Conservation (phyloP, 2,888 invertebrate genomes). For the Mesorhabditis belari region DNA sequence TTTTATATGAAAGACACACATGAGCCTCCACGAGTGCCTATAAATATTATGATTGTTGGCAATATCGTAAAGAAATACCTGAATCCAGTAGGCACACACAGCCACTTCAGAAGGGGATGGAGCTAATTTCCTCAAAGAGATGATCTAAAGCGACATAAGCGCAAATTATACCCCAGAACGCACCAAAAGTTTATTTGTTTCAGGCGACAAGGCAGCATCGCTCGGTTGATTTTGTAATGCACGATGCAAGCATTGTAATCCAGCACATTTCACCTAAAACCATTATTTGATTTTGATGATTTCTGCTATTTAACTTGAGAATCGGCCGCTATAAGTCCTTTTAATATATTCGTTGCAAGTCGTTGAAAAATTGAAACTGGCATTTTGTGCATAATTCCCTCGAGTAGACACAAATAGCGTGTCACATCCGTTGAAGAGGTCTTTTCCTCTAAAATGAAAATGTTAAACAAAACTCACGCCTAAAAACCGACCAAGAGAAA, state of each 20-base stretch:
- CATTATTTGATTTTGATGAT: background rate
- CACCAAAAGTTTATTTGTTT: slow-evolving; percentile 35
- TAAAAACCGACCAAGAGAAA: slow-evolving; percentile 15
- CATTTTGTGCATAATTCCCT: slow-evolving; percentile 47
- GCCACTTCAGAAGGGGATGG: slow-evolving; percentile 33
- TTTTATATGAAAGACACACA: slow-evolving; percentile 39
- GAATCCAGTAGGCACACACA: slow-evolving; percentile 47
- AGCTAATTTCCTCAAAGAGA: slow-evolving; percentile 18
- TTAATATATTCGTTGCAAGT: slow-evolving; percentile 34
- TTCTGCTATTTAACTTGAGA: slow-evolving; percentile 22
- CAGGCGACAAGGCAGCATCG: slow-evolving; percentile 35
- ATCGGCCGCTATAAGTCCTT: slow-evolving; percentile 32
- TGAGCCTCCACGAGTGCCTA: slow-evolving; percentile 43
- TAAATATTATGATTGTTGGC: no score
- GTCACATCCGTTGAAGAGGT: slow-evolving; percentile 27
- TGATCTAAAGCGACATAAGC: no score
- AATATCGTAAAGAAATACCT: no score
- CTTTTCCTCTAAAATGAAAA: slow-evolving; percentile 14
- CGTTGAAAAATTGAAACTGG: slow-evolving; percentile 35
- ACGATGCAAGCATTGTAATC: slow-evolving; percentile 41
- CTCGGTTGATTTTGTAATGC: slow-evolving; percentile 40
- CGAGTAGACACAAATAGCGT: slow-evolving; percentile 40
- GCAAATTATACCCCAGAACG: no score
- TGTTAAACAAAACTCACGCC: background rate
- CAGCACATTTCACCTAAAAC: slow-evolving; percentile 35